Conservation (phyloP, 30 jellyfish, hydroid and myxozoan species). For the Nemopilema nomurai region DNA sequence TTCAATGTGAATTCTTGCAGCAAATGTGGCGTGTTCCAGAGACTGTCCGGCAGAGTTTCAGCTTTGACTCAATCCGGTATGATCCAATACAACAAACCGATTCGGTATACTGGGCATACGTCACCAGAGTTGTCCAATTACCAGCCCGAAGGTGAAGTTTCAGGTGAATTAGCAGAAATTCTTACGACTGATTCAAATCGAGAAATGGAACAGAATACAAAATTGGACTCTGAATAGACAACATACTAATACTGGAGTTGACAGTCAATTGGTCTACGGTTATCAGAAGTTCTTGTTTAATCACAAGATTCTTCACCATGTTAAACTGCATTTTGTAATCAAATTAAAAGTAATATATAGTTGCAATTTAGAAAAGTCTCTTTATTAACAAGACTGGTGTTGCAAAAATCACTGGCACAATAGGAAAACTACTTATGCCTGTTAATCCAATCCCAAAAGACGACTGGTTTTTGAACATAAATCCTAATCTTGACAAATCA, state of each 20-base stretch:
- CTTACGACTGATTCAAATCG: no score
- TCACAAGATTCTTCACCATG: background rate
- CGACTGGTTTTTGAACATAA: background rate
- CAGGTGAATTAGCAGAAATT: no score
- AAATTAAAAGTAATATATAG: background rate
- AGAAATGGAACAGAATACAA: no score
- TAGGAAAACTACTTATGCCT: background rate
- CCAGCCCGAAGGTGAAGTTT: no score
- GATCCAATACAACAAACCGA: no score
- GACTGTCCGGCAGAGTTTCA: no score
- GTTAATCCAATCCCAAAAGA: background rate
- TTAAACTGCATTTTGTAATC: background rate
- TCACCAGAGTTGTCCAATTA: no score
- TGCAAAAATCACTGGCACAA: background rate
- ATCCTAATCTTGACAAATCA: background rate
- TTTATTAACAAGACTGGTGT: background rate
- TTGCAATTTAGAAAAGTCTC: background rate
- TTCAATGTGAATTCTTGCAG: no score
- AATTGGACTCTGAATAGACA: background rate
- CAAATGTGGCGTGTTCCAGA: no score
- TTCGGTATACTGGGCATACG: no score
- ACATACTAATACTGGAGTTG: background rate
- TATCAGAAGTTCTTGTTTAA: background rate
- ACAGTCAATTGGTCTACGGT: background rate
- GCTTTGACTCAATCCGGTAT: no score